Evolutionary conservation across 2,113 vertebrate species (phyloP), one percentile per base, ranked within the genome.

Genomic region (Smithornis capensis): DNA sequence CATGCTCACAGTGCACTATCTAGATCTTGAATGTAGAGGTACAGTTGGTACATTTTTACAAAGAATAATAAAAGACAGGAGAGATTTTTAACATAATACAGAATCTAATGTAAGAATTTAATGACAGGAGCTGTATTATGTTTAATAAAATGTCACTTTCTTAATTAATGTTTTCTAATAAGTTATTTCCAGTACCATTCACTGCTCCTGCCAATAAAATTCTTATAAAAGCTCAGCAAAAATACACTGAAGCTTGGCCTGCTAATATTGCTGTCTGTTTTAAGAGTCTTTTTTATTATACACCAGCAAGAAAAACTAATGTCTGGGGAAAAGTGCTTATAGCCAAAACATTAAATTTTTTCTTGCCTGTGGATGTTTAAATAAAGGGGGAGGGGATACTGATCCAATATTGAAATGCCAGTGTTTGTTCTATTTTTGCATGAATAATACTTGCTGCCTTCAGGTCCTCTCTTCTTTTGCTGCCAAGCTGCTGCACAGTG

Each of bases 361-460:
- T 85, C 96, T 96, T 92, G 68, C 92, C 92, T 87, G 89, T 90
- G 71, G 90, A 85, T 95, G 88, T 96, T 95, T 95, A 94, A 97
- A 92, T 87, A 84, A 83, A 82, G 83, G 69, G 81, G 67, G 87
- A 93, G 63, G 95, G 90, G 74, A 55, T 96, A 91, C 86, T 79
- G 93, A 96, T 89, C 82, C 87, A 92, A 19, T 96, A 96, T 95
- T 97, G 94, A 97, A 97, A 95, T 89, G 94, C 87, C 81, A 92
- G 29, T 94, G 87, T 97, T 97, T 96, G 90, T 95, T 97, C 96
- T 97, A 81, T 97, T 98, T 98, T 97, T 97, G 78, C 95, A 89
- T 96, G 93, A 97, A 95, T 98, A 97, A 96, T 97, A 86, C 82
- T 93, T 96, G 94, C 94, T 95, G 97, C 97, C 96, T 97, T 96